phyloP scores from a whole-genome alignment of 2,888 invertebrate genomes.

The Phorcus lineatus region DNA sequence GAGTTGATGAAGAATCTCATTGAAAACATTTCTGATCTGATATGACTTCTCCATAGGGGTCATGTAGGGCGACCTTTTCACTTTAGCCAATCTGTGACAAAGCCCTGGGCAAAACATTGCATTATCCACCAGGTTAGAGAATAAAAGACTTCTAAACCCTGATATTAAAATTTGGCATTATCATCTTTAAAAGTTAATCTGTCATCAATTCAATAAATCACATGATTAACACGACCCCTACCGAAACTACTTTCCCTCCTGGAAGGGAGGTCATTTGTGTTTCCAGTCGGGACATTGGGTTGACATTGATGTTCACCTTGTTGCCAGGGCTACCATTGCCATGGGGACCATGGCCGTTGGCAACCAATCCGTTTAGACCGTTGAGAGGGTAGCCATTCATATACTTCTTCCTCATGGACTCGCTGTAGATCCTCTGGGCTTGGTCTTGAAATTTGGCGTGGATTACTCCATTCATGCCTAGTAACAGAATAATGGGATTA shows the following conservation, averaged over 20 bases:
- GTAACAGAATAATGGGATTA: background rate
- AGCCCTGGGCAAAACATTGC: no score
- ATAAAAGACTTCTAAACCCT: no score
- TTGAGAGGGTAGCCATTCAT: constrained; percentile 57
- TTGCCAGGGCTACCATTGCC: constrained; percentile 38
- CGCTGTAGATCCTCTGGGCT: constrained; percentile 58
- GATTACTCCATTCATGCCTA: constrained; percentile 55
- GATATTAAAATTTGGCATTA: no score
- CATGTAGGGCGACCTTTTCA: no score
- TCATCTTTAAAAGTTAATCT: no score
- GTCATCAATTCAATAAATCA: no score
- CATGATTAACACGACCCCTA: no score
- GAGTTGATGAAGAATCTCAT: no score
- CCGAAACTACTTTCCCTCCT: background rate
- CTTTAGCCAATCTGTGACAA: no score
- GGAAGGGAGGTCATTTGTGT: background rate
- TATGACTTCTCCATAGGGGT: no score
- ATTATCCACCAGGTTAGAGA: no score
- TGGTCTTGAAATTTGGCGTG: constrained; percentile 62
- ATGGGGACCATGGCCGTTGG: constrained; percentile 60
- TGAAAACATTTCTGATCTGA: no score
- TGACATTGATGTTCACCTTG: constrained; percentile 64
- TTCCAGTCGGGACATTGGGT: constrained; percentile 48
- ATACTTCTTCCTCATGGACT: constrained; percentile 62
- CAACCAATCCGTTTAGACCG: constrained; percentile 57